Evolutionary conservation across 2,797 vertebrate species (phyloP), one percentile per base, ranked within the genome.

Genomic region (Sitta carolinensis): DNA sequence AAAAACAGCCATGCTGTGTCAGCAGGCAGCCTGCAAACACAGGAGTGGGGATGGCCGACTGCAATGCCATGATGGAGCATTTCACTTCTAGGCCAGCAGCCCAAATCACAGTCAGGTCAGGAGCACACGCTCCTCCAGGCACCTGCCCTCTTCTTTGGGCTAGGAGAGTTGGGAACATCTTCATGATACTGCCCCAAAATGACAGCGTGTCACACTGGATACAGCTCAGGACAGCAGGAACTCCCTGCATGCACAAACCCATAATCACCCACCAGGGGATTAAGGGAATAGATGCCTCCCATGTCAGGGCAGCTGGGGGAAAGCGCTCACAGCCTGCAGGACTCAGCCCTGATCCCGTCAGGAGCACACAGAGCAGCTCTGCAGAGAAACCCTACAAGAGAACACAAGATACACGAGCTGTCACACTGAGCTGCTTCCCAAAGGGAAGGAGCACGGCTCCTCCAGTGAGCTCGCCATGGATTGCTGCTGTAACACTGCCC

Each of bases 21-120:
- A 93, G 87, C 94, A 88, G 87, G 75, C 74, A 85, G 84, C 8
- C 76, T 75, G 91, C 51, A 83, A 72, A 72, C 32, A 76, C 38
- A 74, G 68, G 77, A 32, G 13, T 5, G 22, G 51, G 74, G 36
- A 69, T 36, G 82, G 36, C 51, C 0, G 0, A 29, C 66, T 69
- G 61, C 4, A 40, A 51, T 13, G 73, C 66, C 70, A n/a, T 0
- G 50, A 69, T 13, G 36, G 76, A 86, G 36, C 76, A 55, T 43
- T 76, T 67, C 18, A 26, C 3, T 75, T 52, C 87, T 7, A 68
- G 62, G 51, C 61, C 87, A 84, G 81, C 68, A 58, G 64, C 75
- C 52, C 75, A 75, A 40, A 62, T 9, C 10, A 0, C 26, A 81
- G 76, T 1, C 76, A 55, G 2, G 4, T 63, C 19, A 66, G 50